Evolutionary conservation across 2,888 invertebrate genomes (phyloP).

Genomic region (Apotomis betuletana): DNA sequence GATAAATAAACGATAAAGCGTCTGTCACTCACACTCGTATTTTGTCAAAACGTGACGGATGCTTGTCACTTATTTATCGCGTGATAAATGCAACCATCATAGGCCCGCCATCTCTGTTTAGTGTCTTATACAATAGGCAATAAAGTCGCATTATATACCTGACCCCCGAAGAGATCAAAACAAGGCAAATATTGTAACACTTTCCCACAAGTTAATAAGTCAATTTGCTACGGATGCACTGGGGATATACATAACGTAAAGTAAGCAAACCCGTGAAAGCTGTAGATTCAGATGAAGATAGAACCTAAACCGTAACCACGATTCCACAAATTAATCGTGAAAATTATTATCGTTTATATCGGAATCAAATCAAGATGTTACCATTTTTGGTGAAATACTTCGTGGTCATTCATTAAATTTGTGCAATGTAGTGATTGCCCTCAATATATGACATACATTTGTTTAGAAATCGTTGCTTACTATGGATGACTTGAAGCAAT

Average conservation of each 20-base stretch:
- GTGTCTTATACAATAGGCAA: background rate
- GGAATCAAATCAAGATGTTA: constrained; percentile 58
- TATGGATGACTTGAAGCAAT: constrained; percentile 10
- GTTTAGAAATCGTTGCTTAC: constrained; percentile 42
- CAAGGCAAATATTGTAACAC: constrained; percentile 25
- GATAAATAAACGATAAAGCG: no score
- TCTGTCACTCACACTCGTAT: no score
- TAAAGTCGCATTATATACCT: background rate
- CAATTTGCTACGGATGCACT: constrained; percentile 27
- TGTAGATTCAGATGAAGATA: constrained; percentile 48
- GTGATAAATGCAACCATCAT: no score
- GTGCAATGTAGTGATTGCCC: constrained; percentile 60
- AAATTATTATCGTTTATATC: constrained; percentile 40
- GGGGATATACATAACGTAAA: constrained; percentile 29
- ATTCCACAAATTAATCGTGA: constrained; percentile 50
- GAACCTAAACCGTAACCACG: constrained; percentile 46
- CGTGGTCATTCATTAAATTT: constrained; percentile 51
- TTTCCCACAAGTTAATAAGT: constrained; percentile 37
- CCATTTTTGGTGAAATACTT: constrained; percentile 55
- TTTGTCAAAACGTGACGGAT: no score
- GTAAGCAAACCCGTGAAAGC: constrained; percentile 37
- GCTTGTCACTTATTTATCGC: no score
- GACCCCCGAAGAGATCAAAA: constrained; percentile 3
- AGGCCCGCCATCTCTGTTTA: background rate
- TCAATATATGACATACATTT: constrained; percentile 51